A percentile compares a stretch with the other conserved stretches of the same genome.
Evolutionary conservation across 2,888 invertebrate species (phyloP).

Genomic region (Drepanosiphum platanoidis): DNA sequence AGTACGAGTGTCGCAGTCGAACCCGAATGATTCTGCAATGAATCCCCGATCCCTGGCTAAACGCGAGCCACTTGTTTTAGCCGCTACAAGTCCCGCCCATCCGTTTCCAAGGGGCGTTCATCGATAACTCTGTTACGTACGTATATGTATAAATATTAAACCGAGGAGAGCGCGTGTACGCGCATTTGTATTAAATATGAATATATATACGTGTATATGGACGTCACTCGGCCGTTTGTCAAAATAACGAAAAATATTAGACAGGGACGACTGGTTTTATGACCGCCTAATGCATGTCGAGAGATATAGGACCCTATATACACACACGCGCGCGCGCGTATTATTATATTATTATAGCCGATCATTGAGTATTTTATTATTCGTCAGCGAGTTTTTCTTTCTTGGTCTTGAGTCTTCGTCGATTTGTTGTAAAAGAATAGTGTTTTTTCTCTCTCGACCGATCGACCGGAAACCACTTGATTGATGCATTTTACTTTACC

Average conservation of each 20-base stretch:
- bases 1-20: neutral
- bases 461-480: conserved; percentile 31
- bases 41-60: conserved; percentile 6
- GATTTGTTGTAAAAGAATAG: neutral
- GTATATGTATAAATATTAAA: too few relatives aligned
- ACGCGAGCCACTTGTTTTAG: conserved; percentile 44
- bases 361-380: neutral
- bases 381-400: neutral
- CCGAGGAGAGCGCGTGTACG: too few relatives aligned
- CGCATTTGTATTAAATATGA: neutral
- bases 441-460: neutral
- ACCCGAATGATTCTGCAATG: conserved; percentile 24
- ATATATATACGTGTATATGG: neutral
- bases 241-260: conserved; percentile 37
- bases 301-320: neutral
- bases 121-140: conserved; percentile 13
- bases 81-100: conserved; percentile 37
- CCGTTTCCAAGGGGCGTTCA: conserved; percentile 27
- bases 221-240: neutral
- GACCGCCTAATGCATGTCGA: conserved; percentile 6
- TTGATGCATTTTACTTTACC: neutral
- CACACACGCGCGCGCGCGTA: too few relatives aligned
- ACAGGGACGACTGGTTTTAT: neutral
- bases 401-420: neutral
- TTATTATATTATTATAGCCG: neutral